phyloP scores from a whole-genome alignment of 2,113 vertebrate genomes.

The Tragelaphus scriptus region DNA sequence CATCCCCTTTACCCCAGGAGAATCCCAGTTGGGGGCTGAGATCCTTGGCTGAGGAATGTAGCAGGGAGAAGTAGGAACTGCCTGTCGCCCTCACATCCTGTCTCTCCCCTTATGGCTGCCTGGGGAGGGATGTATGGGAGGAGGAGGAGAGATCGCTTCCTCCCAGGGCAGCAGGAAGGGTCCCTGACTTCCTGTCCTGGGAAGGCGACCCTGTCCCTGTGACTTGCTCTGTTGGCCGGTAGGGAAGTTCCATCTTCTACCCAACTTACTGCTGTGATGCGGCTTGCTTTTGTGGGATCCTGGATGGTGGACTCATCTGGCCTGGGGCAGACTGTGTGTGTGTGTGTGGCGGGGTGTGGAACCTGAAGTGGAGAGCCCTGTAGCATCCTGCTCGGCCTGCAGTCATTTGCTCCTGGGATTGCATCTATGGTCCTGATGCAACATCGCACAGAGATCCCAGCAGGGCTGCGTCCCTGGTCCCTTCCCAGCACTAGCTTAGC shows the following conservation, averaged over 20 bases:
- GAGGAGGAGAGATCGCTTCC: not conserved
- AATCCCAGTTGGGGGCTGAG: not conserved
- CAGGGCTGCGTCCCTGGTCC: not conserved
- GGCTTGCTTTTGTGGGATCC: not conserved
- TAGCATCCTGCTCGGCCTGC: not conserved
- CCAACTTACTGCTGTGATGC: not conserved
- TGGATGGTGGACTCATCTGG: not conserved
- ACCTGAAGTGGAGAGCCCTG: not conserved
- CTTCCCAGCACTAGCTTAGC: not conserved
- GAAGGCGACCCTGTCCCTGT: not conserved
- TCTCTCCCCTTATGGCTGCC: not conserved
- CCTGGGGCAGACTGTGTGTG: not conserved
- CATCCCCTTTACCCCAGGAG: not conserved
- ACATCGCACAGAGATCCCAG: not conserved
- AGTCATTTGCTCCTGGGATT: not conserved
- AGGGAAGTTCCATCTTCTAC: not conserved
- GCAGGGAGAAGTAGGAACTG: not conserved
- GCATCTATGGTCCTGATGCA: not conserved
- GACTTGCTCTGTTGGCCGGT: not conserved
- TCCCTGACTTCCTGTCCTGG: not conserved
- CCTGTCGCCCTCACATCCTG: conserved; percentile 33
- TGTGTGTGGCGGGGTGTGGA: not conserved
- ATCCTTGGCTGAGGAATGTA: not conserved
- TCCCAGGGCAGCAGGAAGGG: not conserved
- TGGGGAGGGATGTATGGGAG: not conserved